Evolutionary conservation across 1,140 invertebrate species (phyloP), one percentile per base, ranked within the genome.

Genomic region (Phymorhynchus buccinoides): DNA sequence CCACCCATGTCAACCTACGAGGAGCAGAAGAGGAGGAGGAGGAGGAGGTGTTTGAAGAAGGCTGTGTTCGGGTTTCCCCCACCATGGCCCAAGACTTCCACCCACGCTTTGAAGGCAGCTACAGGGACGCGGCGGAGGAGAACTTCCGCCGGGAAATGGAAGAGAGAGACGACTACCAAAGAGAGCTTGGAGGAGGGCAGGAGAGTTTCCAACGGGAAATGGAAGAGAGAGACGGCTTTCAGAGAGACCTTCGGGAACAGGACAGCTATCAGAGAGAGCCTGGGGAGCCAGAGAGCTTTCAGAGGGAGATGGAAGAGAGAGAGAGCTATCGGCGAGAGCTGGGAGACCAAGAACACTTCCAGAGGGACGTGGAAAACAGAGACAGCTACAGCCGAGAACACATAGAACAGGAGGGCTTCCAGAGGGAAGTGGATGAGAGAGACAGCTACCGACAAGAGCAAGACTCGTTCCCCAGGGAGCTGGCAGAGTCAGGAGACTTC

Each of bases 1-100:
- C 44, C 39, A 62, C 16, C 32, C 42, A 80, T 68, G 78, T 84
- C 9, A 37, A 84, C 16, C 14, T 84, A 30, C 62, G 42, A 42
- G 86, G 78, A 32, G 77, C 79, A 27, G 80, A 77, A 39, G 83
- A 83, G 30, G 84, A 78, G 27, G 80, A 32, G 30, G 30, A n/a
- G 48, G 44, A 66, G 39, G 66, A 66, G 52, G 44, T 35, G 78
- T 44, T 80, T 44, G 78, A 80, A n/a, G 78, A 73, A 22, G 77
- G 77, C 27, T 79, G 44, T 30, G 77, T 56, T 9, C 77, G 77
- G 39, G 77, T 79, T 22, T 79, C 77, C 22, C 77, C 77, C 30
- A 79, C 41, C 41, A 48, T 79, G 77, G 77, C 44, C 3, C 42
- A 79, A n/a, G 77, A 79, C 42, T 79, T 32, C 77, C 41, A 56